phyloP scores from a whole-genome alignment of 2,888 invertebrate genomes.

The Andrena marginata region DNA sequence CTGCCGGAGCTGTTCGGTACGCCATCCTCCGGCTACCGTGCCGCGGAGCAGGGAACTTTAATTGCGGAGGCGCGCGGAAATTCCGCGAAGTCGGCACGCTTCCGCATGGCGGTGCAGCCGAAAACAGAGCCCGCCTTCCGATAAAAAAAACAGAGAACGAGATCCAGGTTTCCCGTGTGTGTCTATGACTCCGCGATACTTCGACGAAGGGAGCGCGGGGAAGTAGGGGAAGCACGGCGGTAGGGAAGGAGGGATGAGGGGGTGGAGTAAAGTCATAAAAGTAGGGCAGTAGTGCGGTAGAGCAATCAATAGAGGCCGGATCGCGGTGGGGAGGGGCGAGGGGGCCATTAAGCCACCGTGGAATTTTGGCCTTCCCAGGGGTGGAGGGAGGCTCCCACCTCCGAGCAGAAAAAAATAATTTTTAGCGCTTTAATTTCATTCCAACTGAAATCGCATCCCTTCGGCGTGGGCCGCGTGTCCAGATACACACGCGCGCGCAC shows the following conservation, averaged over 20 bases:
- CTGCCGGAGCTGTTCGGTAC: background rate
- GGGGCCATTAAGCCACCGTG: conserved; percentile 69
- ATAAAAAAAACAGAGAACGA: conserved; percentile 29
- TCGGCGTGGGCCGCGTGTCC: background rate
- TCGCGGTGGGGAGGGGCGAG: conserved; percentile 73
- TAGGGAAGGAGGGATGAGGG: conserved; percentile 30
- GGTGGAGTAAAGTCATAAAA: conserved; percentile 79
- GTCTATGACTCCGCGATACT: conserved; percentile 60
- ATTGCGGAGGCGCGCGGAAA: background rate
- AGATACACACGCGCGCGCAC: too few species aligned
- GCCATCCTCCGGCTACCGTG: background rate
- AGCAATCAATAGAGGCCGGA: conserved; percentile 83
- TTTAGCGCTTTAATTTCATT: background rate
- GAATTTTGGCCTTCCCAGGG: conserved; percentile 65
- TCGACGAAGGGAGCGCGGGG: conserved; percentile 7
- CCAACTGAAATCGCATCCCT: background rate
- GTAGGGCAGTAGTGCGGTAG: conserved; percentile 84
- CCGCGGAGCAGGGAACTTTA: background rate
- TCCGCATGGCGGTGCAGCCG: conserved; percentile 16
- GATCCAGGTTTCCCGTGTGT: conserved; percentile 54
- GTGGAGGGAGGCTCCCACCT: conserved; percentile 18
- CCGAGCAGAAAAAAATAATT: conserved; percentile 11
- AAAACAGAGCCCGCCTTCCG: conserved; percentile 25
- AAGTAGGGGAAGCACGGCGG: conserved; percentile 12
- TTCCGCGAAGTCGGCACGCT: conserved; percentile 21